Evolutionary conservation across 2,113 vertebrate genomes (phyloP).

Genomic region (Seriola quinqueradiata): DNA sequence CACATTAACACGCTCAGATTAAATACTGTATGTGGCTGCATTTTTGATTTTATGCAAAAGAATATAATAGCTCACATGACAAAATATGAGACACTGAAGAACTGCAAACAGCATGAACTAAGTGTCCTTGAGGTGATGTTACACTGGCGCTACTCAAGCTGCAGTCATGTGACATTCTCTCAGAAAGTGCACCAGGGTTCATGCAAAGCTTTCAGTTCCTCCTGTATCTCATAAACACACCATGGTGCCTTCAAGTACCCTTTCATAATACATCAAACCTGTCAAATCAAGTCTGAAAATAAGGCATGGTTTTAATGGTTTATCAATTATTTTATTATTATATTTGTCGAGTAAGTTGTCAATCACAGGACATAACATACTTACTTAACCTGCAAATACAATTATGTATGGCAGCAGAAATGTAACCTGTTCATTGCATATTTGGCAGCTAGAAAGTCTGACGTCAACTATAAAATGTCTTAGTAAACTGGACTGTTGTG

Average conservation of each 20-base stretch:
- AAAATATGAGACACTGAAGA: slow-evolving; percentile 22
- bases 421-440: not conserved
- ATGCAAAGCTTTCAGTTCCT: slow-evolving; percentile 22
- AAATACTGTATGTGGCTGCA: not conserved
- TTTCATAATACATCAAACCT: slow-evolving; percentile 10
- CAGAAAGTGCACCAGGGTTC: slow-evolving; percentile 27
- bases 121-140: slow-evolving; percentile 35
- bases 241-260: not conserved
- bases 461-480: not conserved
- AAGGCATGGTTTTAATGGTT: not conserved
- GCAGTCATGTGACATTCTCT: slow-evolving; percentile 47
- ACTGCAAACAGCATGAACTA: slow-evolving; percentile 18
- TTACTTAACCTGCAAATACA: not conserved
- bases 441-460: not conserved
- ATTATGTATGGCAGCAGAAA: not conserved
- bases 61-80: not conserved
- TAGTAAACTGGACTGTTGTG: not conserved
- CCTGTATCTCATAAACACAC: not conserved
- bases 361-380: not conserved
- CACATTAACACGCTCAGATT: not conserved
- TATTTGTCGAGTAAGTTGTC: not conserved
- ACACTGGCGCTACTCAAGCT: slow-evolving; percentile 11
- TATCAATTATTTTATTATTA: not conserved
- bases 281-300: not conserved
- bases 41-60: not conserved